Evolutionary conservation across 2,113 vertebrate genomes (phyloP), one percentile per base, ranked within the genome.

Genomic region (Aphyosemion australe): DNA sequence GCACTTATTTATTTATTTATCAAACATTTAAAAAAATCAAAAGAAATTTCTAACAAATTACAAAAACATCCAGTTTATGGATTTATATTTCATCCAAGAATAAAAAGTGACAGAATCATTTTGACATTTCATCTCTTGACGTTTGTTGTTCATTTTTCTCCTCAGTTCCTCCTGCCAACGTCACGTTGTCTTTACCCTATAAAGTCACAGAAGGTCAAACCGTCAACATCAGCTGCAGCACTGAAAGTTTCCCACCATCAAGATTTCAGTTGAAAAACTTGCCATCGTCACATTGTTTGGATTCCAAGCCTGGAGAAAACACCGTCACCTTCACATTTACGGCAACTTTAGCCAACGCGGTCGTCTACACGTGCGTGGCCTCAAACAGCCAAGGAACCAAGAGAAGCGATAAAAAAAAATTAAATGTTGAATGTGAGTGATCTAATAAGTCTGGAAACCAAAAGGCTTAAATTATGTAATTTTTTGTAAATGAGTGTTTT

Each of bases 401-500:
- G 1, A 0, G 0, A 0, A 62, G 45, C 21, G 0, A 1, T 0
- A 0, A 15, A 1, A n/a, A 12, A 21, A 3, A 46, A 2, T 43
- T 93, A 55, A 21, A 51, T 39, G 86, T 92, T 45, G 72, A 61
- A 45, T 85, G 89, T 90, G 63, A 84, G 87, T 81, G 2, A 53
- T 20, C n/a, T n/a, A n/a, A n/a, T n/a, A n/a, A n/a, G n/a, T n/a
- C n/a, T n/a, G n/a, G n/a, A n/a, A n/a, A n/a, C n/a, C n/a, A n/a
- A n/a, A n/a, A n/a, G n/a, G n/a, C n/a, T n/a, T n/a, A n/a, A n/a
- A n/a, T n/a, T n/a, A n/a, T n/a, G n/a, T n/a, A n/a, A n/a, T n/a
- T n/a, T n/a, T n/a, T n/a, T n/a, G n/a, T n/a, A n/a, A n/a, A n/a
- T n/a, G n/a, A n/a, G n/a, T n/a, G n/a, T n/a, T n/a, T n/a, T n/a